Conservation (phyloP, 2,888 invertebrate genomes). For the Nymphalis c-album region DNA sequence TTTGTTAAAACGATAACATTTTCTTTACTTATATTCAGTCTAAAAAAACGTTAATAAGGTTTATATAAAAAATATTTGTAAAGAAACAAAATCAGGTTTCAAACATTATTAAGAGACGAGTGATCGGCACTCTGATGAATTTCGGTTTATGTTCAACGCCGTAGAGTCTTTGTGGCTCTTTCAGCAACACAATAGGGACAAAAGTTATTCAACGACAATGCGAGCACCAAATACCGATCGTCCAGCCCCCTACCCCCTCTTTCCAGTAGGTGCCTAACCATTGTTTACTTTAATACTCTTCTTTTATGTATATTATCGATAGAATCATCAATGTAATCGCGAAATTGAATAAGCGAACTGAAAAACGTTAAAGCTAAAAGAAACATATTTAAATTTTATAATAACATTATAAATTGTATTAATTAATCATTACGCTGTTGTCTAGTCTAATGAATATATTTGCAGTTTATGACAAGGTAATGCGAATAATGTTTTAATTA, state of each 20-base stretch:
- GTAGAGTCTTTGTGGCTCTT: conserved; percentile 79
- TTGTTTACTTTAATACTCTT: conserved; percentile 80
- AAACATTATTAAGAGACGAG: conserved; percentile 74
- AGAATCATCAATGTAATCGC: conserved; percentile 60
- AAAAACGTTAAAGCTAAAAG: conserved; percentile 30
- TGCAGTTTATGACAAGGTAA: too few species aligned
- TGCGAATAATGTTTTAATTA: too few species aligned
- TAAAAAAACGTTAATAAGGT: conserved; percentile 32
- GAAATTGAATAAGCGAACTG: conserved; percentile 57
- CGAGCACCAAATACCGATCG: conserved; percentile 82
- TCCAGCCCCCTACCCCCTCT: conserved; percentile 60
- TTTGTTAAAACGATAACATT: neutral
- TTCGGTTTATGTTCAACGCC: conserved; percentile 78
- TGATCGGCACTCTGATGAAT: conserved; percentile 79
- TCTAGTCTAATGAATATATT: too few species aligned
- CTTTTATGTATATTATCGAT: conserved; percentile 76
- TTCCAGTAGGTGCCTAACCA: conserved; percentile 65
- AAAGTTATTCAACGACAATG: conserved; percentile 82
- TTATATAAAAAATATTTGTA: conserved; percentile 34
- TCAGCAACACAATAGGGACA: conserved; percentile 81
- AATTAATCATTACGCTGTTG: too few species aligned
- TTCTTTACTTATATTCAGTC: neutral
- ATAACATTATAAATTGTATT: neutral
- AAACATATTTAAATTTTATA: neutral
- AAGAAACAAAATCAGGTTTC: conserved; percentile 45